A percentile compares a stretch with the other conserved stretches of the same genome.
Conservation (phyloP, 1,140 invertebrate genomes). For the Diachasmimorpha longicaudata region DNA sequence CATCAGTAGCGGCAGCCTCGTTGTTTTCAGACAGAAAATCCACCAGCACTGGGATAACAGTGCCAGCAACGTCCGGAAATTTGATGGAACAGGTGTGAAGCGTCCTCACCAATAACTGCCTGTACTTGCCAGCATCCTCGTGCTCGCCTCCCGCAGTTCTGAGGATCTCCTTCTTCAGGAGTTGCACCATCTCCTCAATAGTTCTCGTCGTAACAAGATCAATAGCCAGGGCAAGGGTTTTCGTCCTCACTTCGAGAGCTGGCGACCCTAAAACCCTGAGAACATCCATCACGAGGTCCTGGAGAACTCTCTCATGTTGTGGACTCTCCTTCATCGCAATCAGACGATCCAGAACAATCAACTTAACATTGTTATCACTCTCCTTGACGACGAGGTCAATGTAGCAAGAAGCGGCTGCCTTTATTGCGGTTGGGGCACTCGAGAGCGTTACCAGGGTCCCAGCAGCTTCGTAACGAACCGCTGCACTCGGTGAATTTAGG, state of each 20-base stretch:
- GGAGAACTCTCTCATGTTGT: conserved; percentile 89
- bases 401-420: conserved; percentile 96
- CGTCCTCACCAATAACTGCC: conserved; percentile 93
- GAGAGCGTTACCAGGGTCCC: conserved; percentile 99
- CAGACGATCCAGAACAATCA: conserved; percentile 96
- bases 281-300: conserved; percentile 99
- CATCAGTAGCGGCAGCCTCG: conserved; percentile 92
- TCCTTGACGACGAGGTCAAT: conserved; percentile 99
- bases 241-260: conserved; percentile 92
- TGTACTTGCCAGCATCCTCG: conserved; percentile 94
- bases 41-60: conserved; percentile 93
- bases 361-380: conserved; percentile 99
- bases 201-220: conserved; percentile 93
- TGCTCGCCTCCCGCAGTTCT: conserved; percentile 92
- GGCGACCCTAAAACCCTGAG: conserved; percentile 87
- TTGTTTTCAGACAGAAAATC: conserved; percentile 96
- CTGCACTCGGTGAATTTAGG: conserved; percentile 93
- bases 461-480: conserved; percentile 98
- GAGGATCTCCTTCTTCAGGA: conserved; percentile 94
- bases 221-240: conserved; percentile 85
- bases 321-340: conserved; percentile 88
- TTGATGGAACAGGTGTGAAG: conserved; percentile 95
- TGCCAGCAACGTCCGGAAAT: conserved; percentile 95
- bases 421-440: conserved; percentile 94
- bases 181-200: conserved; percentile 94